Percentiles rank a stretch among this genome's conserved stretches.
Evolutionary conservation across 1,140 invertebrate species (phyloP).

Genomic region (Drosophila ogumai): DNA sequence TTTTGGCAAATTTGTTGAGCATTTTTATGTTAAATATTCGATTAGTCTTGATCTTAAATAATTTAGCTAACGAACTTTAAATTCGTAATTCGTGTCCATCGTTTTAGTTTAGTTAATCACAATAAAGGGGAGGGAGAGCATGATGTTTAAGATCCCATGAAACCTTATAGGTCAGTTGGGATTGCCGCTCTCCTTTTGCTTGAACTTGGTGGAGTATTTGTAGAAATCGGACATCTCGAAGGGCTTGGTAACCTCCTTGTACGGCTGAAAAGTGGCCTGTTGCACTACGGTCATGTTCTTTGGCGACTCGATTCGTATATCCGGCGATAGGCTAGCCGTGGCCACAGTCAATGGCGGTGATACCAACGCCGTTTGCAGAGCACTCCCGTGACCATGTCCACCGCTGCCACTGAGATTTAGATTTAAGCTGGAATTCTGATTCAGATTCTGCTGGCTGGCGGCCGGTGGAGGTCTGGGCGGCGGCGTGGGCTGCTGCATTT

Average conservation of each 20-base stretch:
- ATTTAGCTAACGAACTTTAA: slow-evolving; percentile 33
- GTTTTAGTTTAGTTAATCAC: slow-evolving; percentile 57
- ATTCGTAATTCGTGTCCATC: slow-evolving; percentile 23
- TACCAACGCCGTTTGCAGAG: slow-evolving; percentile 51
- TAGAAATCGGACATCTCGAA: slow-evolving; percentile 99
- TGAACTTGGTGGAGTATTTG: slow-evolving; percentile 97
- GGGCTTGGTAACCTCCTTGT: slow-evolving; percentile 96
- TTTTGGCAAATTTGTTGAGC: slow-evolving; percentile 34
- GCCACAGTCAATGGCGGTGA: slow-evolving; percentile 73
- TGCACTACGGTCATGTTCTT: slow-evolving; percentile 94
- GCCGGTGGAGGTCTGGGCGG: slow-evolving; percentile 82
- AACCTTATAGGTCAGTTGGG: slow-evolving; percentile 61
- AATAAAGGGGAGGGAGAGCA: slow-evolving; percentile 9
- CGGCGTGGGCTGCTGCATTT: slow-evolving; percentile 71
- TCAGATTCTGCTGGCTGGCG: slow-evolving; percentile 22
- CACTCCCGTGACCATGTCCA: slow-evolving; percentile 26
- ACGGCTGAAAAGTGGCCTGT: slow-evolving; percentile 95
- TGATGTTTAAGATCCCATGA: slow-evolving; percentile 1
- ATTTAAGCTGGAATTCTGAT: slow-evolving; percentile 15
- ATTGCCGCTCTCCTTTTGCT: slow-evolving; percentile 86
- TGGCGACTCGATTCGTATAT: slow-evolving; percentile 89
- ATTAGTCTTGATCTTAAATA: slow-evolving; percentile 29
- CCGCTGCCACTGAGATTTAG: slow-evolving; percentile 31
- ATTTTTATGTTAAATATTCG: slow-evolving; percentile 24
- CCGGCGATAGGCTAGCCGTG: slow-evolving; percentile 72